phyloP scores from a whole-genome alignment of 2,888 invertebrate genomes.

The Camponotus fellah region DNA sequence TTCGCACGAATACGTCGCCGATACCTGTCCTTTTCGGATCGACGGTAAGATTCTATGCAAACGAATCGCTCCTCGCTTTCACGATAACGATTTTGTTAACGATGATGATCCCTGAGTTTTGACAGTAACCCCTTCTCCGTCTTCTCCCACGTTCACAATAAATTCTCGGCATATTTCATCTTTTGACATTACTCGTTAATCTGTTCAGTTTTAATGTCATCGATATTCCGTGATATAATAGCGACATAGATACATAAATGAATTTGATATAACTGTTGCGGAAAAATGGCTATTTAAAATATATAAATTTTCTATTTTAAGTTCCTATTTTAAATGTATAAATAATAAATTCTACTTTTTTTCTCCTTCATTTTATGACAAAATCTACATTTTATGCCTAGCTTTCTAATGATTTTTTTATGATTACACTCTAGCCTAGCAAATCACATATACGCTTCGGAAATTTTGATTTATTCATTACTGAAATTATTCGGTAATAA shows the following conservation, averaged over 20 bases:
- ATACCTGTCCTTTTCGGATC: constrained; percentile 20
- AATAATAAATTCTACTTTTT: background rate
- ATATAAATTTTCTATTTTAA: background rate
- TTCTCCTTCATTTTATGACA: background rate
- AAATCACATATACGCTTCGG: background rate
- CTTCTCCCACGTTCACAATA: background rate
- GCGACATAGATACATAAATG: background rate
- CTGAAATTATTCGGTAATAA: background rate
- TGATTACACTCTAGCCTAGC: background rate
- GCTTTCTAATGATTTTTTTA: background rate
- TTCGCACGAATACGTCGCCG: background rate
- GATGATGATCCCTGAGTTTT: background rate
- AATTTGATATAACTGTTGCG: background rate
- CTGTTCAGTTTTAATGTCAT: background rate
- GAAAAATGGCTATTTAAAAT: background rate
- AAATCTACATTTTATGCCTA: background rate
- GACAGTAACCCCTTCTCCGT: background rate
- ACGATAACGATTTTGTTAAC: background rate
- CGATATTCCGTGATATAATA: background rate
- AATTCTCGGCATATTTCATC: background rate
- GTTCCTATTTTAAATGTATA: background rate
- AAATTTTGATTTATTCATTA: background rate
- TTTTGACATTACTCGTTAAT: constrained; percentile 29
- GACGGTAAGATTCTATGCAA: constrained; percentile 19
- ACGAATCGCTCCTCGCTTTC: constrained; percentile 11